Conservation (phyloP, 2,888 invertebrate species). For the Seira musarum region DNA sequence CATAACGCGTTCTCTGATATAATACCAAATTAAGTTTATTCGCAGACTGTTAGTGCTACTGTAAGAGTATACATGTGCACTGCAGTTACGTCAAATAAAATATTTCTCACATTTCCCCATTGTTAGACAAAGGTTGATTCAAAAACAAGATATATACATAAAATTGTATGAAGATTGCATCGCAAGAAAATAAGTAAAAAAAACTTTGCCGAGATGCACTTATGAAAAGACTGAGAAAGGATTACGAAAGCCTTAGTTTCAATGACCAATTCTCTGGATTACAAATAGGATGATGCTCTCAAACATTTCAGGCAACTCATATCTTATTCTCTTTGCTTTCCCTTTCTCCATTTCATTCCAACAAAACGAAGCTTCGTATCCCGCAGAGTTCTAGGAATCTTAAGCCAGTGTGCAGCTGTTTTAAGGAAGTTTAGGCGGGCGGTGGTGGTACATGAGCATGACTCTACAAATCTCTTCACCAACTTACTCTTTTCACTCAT, state of each 20-base stretch:
- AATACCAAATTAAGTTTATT: background rate
- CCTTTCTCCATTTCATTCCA: constrained; percentile 4
- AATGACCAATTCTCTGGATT: constrained; percentile 57
- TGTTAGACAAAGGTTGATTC: too few species aligned
- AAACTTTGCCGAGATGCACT: too few species aligned
- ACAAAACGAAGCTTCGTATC: background rate
- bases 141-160: too few species aligned
- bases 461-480: too few species aligned
- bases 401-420: constrained; percentile 18
- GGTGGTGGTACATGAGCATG: too few species aligned
- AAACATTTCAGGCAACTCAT: constrained; percentile 23
- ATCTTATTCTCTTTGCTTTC: constrained; percentile 21
- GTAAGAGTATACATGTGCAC: background rate
- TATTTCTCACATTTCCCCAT: too few species aligned
- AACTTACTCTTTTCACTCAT: too few species aligned
- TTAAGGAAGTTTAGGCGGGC: background rate
- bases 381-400: constrained; percentile 36
- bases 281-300: constrained; percentile 32
- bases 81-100: too few species aligned
- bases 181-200: too few species aligned
- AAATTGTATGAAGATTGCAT: too few species aligned
- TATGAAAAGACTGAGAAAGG: constrained; percentile 24
- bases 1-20: too few species aligned
- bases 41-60: background rate
- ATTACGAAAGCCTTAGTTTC: constrained; percentile 54